Conservation (phyloP, 2,113 vertebrate species). For the Phyllopteryx taeniolatus region DNA sequence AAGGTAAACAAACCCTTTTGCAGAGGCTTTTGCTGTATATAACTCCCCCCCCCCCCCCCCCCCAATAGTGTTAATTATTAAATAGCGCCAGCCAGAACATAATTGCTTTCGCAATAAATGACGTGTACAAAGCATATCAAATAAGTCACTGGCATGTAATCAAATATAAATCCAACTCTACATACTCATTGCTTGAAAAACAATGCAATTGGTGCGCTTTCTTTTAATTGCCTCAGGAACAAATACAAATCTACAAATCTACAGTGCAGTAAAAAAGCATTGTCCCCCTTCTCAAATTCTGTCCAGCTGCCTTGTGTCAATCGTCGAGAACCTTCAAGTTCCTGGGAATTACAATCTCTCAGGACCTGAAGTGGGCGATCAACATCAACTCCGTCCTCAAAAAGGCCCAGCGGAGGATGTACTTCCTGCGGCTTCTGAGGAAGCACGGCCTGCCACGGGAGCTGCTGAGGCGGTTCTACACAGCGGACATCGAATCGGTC, state of each 20-base stretch:
- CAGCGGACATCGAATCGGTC: too few relatives aligned
- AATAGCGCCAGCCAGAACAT: slow-evolving; percentile 15
- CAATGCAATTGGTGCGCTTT: slow-evolving; percentile 26
- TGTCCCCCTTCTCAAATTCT: too few relatives aligned
- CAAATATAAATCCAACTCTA: slow-evolving; percentile 16
- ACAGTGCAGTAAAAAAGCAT: too few relatives aligned
- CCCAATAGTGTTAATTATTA: slow-evolving; percentile 15
- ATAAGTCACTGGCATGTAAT: slow-evolving; percentile 5
- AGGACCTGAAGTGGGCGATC: too few relatives aligned
- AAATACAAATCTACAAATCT: not conserved
- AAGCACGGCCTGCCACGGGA: too few relatives aligned
- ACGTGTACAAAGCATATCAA: slow-evolving; percentile 26
- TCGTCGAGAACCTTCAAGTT: too few relatives aligned
- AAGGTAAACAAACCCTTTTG: not conserved
- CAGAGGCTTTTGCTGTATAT: not conserved
- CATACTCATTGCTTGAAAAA: slow-evolving; percentile 39
- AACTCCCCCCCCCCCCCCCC: not conserved
- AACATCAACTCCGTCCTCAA: too few relatives aligned
- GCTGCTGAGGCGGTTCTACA: too few relatives aligned
- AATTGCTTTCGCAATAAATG: slow-evolving; percentile 23
- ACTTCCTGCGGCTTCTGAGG: too few relatives aligned
- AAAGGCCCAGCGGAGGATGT: too few relatives aligned
- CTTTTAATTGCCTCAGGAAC: slow-evolving; percentile 38
- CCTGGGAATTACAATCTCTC: too few relatives aligned
- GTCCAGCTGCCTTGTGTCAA: too few relatives aligned